phyloP scores from a whole-genome alignment of 2,888 invertebrate genomes.

The Melangyna quadrimaculata region DNA sequence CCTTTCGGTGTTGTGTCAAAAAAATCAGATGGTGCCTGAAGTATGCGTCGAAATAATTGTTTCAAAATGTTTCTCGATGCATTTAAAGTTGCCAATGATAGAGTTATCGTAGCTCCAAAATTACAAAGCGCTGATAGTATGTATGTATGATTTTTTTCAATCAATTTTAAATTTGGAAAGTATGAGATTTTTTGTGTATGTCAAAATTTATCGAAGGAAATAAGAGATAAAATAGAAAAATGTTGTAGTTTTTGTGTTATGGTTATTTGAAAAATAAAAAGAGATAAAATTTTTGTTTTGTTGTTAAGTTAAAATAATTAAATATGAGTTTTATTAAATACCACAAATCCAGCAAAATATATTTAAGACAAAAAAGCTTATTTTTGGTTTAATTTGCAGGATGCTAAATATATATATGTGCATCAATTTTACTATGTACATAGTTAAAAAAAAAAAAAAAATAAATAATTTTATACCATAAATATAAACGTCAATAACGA shows the following conservation, averaged over 20 bases:
- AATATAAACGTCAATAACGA: conserved; percentile 81
- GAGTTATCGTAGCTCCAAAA: conserved; percentile 78
- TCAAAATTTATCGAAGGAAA: conserved; percentile 3
- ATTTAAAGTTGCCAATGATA: conserved; percentile 77
- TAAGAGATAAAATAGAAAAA: conserved; percentile 39
- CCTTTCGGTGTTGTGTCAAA: conserved; percentile 86
- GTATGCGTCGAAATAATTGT: conserved; percentile 81
- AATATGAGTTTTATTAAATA: not conserved
- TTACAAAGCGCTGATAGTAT: conserved; percentile 76
- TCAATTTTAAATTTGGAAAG: conserved; percentile 1
- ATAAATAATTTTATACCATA: conserved; percentile 77
- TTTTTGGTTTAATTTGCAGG: conserved; percentile 2
- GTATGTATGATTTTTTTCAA: conserved; percentile 17
- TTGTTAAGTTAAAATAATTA: not conserved
- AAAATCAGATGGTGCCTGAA: conserved; percentile 84
- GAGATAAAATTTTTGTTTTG: not conserved
- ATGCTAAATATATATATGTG: conserved; percentile 5
- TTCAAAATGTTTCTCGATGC: conserved; percentile 77
- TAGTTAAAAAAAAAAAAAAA: not conserved
- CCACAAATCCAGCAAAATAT: not conserved
- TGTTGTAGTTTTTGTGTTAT: conserved; percentile 17
- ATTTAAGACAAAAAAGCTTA: not conserved
- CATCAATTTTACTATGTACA: not conserved
- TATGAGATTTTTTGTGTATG: not conserved
- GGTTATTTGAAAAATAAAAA: not conserved